Conservation (phyloP, 2,797 vertebrate species). For the Squalus acanthias region DNA sequence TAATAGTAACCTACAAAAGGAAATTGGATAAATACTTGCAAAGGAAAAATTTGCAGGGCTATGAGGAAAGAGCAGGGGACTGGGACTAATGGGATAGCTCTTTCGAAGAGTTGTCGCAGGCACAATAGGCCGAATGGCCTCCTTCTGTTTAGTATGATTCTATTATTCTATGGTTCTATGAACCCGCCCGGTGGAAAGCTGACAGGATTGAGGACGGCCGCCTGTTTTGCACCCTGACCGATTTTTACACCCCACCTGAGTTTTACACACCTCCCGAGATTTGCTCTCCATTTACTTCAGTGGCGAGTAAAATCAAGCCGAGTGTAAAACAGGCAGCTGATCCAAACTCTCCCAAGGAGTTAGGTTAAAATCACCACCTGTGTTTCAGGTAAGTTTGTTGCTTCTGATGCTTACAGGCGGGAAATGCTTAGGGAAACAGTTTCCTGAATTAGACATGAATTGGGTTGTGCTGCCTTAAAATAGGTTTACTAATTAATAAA, state of each 20-base stretch:
- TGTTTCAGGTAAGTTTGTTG: neutral
- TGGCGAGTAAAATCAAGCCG: no score
- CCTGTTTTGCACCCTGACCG: neutral
- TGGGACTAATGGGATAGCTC: neutral
- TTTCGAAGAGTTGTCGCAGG: neutral
- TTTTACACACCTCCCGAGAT: neutral
- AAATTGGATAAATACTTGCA: neutral
- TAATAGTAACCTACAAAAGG: neutral
- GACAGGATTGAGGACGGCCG: neutral
- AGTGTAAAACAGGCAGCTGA: neutral
- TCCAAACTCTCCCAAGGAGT: neutral
- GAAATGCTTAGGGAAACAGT: neutral
- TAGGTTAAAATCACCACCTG: neutral
- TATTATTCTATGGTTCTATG: neutral
- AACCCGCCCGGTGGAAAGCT: neutral
- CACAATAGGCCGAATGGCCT: neutral
- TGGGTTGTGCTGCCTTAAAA: neutral
- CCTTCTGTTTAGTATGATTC: neutral
- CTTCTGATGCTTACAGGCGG: neutral
- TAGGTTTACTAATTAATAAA: neutral
- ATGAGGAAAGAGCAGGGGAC: neutral
- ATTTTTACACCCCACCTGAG: no score
- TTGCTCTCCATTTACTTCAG: neutral
- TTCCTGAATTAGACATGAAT: neutral
- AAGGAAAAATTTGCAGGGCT: neutral